Conservation (phyloP, 2,888 invertebrate genomes). For the Machimus atricapillus region DNA sequence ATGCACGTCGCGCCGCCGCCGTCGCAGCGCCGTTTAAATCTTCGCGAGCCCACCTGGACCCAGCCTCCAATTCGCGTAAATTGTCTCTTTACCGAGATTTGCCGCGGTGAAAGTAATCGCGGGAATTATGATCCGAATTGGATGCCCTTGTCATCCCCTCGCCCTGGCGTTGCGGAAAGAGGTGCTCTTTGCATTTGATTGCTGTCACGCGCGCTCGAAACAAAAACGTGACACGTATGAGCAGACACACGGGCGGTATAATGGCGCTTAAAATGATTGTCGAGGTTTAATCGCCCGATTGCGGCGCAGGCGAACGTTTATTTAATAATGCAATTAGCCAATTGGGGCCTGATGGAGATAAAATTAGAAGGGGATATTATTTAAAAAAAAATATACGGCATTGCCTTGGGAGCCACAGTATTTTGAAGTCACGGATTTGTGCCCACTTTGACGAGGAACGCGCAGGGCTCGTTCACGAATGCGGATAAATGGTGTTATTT, state of each 20-base stretch:
- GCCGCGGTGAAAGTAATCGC: neutral
- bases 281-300: neutral
- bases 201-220: neutral
- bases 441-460: neutral
- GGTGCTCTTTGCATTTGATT: neutral
- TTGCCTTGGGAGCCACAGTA: neutral
- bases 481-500: neutral
- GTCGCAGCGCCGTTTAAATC: neutral
- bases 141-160: neutral
- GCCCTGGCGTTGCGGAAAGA: neutral
- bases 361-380: neutral
- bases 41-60: neutral
- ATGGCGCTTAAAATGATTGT: neutral
- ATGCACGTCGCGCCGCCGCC: neutral
- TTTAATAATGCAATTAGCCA: neutral
- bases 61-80: neutral
- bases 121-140: neutral
- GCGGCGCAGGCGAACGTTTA: neutral
- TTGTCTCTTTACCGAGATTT: neutral
- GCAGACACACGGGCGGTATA: neutral
- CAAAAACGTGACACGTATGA: neutral
- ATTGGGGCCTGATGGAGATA: neutral
- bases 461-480: neutral
- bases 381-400: neutral
- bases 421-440: neutral